Evolutionary conservation across 2,113 vertebrate species (phyloP).

Genomic region (Terrapene triunguis): DNA sequence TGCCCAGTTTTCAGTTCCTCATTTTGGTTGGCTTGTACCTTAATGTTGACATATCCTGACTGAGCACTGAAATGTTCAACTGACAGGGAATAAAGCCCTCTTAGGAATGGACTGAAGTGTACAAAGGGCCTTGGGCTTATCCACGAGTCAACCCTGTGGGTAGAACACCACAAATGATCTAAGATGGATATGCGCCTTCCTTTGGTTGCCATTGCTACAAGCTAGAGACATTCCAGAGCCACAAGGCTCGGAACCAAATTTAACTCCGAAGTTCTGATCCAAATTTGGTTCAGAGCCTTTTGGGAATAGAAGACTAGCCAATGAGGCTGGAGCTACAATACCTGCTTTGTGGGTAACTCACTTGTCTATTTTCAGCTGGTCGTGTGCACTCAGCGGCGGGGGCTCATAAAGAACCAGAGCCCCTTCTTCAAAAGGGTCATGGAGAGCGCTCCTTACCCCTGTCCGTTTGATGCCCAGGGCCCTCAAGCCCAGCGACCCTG

Average conservation of each 20-base stretch:
- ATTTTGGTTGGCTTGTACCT: background rate
- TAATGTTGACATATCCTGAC: background rate
- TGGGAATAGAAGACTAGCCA: background rate
- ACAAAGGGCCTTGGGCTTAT: background rate
- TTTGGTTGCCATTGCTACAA: background rate
- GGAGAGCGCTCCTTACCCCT: constrained; percentile 89
- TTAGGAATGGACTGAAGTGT: background rate
- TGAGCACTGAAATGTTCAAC: background rate
- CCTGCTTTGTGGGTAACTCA: constrained; percentile 75
- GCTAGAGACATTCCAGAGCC: background rate
- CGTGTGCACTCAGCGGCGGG: constrained; percentile 86
- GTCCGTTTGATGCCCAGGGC: constrained; percentile 91
- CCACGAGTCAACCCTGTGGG: background rate
- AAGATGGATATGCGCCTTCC: background rate
- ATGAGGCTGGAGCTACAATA: background rate
- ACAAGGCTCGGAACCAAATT: background rate
- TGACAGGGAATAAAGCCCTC: background rate
- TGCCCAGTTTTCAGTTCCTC: background rate
- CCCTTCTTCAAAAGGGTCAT: constrained; percentile 94
- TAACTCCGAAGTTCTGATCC: background rate
- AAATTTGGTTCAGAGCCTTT: background rate
- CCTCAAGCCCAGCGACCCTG: constrained; percentile 89
- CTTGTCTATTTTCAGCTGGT: constrained; percentile 95
- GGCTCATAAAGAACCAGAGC: constrained; percentile 94
- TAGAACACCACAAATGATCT: background rate